Evolutionary conservation across 2,888 invertebrate species (phyloP), one percentile per base, ranked within the genome.

Genomic region (Drosophila limbata): DNA sequence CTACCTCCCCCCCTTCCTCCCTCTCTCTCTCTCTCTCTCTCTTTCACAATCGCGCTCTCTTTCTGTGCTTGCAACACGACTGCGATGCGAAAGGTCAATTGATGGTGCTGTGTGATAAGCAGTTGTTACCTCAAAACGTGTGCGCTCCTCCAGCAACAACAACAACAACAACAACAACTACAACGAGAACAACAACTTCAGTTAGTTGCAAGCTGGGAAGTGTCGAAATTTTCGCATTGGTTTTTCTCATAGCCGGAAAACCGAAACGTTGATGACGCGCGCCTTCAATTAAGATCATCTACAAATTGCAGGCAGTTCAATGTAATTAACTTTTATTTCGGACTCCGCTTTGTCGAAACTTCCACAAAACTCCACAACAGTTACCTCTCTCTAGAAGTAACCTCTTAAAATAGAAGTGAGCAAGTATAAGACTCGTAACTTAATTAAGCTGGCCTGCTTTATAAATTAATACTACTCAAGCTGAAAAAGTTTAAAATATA

Each of bases 231-330:
- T 79, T 79, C 53, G 55, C 67, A 57, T 69, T 76, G 73, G 59
- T 53, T 72, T 77, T 79, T 77, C 67, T 65, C 69, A 72, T 56
- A 44, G 19, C 25, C 4, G 19, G 3, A 19, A 45, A 44, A 21
- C 44, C 52, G 15, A 44, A 55, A 51, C 35, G 63, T 42, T 67
- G 69, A 67, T 63, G 79, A 84, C 82, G 80, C 79, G 77, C 87
- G 79, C 71, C 85, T 87, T 79, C 85, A 84, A 84, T 84, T 84
- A 84, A 88, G 84, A 84, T 88, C 84, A 88, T 84, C 84, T 88
- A 65, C 81, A 85, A 88, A 80, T 88, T 88, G 85, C 51, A 73
- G 52, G 61, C 47, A 73, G 77, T 70, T 79, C 61, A 71, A 73
- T 63, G 71, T 80, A 84, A 85, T 83, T 83, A 83, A 80, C 81